A percentile compares a stretch with the other conserved stretches of the same genome.
These are phyloP conservation scores for Oxyruncus cristatus DNA, from an alignment of 2,113 vertebrate species.

Conservation along the genomic window DNA sequence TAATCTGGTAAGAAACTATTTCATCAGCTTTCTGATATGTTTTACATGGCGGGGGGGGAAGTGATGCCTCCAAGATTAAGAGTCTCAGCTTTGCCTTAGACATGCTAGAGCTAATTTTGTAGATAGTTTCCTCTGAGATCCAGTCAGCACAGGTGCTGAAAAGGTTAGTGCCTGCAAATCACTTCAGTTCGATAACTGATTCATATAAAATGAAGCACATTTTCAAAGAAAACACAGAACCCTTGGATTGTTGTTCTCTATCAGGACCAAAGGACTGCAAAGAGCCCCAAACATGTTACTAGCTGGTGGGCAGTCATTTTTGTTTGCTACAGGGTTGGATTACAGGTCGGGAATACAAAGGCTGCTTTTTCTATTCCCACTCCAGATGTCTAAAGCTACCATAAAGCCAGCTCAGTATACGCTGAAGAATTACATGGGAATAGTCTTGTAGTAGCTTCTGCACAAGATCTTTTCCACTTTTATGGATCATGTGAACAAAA, in stretches of 20 bases:
- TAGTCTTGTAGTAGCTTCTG: neutral
- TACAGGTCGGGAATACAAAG: neutral
- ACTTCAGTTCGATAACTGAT: neutral
- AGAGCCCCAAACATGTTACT: neutral
- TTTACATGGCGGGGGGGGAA: neutral
- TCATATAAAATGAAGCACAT: neutral
- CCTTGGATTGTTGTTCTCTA: neutral
- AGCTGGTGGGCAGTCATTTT: neutral
- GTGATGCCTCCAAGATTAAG: neutral
- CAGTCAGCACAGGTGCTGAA: neutral
- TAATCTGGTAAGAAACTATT: neutral
- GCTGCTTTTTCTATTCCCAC: neutral
- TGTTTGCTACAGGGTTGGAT: neutral
- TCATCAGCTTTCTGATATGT: neutral
- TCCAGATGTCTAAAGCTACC: neutral
- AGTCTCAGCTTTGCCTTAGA: neutral
- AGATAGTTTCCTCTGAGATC: neutral
- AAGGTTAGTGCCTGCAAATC: neutral
- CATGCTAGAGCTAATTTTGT: neutral
- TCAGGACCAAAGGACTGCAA: neutral
- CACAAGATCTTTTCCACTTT: neutral
- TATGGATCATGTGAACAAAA: neutral
- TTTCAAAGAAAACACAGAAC: neutral
- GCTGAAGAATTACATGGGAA: neutral
- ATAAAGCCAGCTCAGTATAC: neutral